Conservation (phyloP, 2,113 vertebrate genomes). For the Polypterus bichir region DNA sequence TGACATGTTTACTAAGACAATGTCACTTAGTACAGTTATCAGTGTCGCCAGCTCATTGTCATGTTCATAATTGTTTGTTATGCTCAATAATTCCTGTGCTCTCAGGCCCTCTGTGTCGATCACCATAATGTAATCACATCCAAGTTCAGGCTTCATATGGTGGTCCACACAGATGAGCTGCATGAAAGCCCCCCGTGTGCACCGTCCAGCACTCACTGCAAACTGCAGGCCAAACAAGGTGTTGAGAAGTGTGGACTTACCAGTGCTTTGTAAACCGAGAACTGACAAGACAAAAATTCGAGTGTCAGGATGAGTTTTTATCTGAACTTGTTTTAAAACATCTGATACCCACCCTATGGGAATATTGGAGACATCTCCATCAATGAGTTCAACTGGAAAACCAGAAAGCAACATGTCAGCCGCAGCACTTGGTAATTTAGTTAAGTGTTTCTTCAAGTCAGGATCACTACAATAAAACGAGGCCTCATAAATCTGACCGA, state of each 20-base stretch:
- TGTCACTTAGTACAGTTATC: constrained; percentile 39
- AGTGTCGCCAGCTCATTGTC: constrained; percentile 37
- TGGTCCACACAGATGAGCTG: no score
- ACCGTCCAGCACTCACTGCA: constrained; percentile 25
- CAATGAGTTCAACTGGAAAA: constrained; percentile 37
- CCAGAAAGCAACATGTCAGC: constrained; percentile 36
- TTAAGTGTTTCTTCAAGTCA: constrained; percentile 16
- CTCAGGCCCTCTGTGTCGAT: no score
- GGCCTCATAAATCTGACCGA: constrained; percentile 38
- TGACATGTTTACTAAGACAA: constrained; percentile 36
- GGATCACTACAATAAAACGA: constrained; percentile 17
- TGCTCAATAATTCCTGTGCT: constrained; percentile 25
- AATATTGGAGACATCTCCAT: constrained; percentile 32
- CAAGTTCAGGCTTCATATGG: no score
- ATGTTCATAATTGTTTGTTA: constrained; percentile 32
- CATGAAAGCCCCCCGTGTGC: constrained; percentile 14
- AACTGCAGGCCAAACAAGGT: constrained; percentile 51
- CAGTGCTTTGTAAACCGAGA: constrained; percentile 36
- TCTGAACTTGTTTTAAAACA: constrained; percentile 31
- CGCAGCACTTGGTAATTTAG: constrained; percentile 19
- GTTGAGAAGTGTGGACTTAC: constrained; percentile 50
- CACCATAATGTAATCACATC: no score
- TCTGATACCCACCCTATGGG: constrained; percentile 37
- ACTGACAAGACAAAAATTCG: constrained; percentile 34
- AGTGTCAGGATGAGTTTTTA: constrained; percentile 21